Base-by-base conservation (phyloP, 37 sponge, comb jelly and placozoan genomes). In the Hexactinellida sp. region DNA sequence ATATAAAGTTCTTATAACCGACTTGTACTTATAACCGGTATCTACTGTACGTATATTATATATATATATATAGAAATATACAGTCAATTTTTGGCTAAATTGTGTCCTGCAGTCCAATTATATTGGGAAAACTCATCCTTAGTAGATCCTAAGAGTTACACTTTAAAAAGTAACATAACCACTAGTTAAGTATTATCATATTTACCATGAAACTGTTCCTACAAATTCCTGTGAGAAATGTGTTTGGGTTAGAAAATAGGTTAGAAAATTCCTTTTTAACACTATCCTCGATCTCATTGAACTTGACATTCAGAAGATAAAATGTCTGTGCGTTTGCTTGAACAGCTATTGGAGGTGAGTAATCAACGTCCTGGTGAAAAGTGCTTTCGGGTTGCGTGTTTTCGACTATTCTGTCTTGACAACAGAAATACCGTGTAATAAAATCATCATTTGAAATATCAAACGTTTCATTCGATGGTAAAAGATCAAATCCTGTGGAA, bases 141-240 rank as follows among this genome's bases (percentile, higher is more conserved):
- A 63, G 1, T 63, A 63, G 76, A 28, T 63, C 76, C 76, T 63
- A 63, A 63, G 5, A 63, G 13, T n/a, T 23, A 25, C 1, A 63
- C 5, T 10, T 23, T 25, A 63, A 63, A 63, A 63, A 63, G 30
- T 10, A 23, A 25, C n/a, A n/a, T n/a, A n/a, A n/a, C n/a, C n/a
- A 10, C 21, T 63, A 23, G 21, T 7, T 25, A 63, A 25, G 21
- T 5, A 25, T 21, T 10, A n/a, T 25, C 3, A 63, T 23, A 28
- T 32, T 28, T 32, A 63, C 76, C 76, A 63, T 63, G 76, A 63
- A 63, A 63, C 76, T 63, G 76, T 63, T 63, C 5, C 3, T 63
- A 23, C 76, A 63, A 63, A 63, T 63, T 63, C 76, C 76, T 63
- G 76, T 25, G 76, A 63, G 25, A n/a, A 63, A 63, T 63, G 76